Base-by-base conservation (phyloP, 2,888 invertebrate genomes). In the Alentia gelatinosa region DNA sequence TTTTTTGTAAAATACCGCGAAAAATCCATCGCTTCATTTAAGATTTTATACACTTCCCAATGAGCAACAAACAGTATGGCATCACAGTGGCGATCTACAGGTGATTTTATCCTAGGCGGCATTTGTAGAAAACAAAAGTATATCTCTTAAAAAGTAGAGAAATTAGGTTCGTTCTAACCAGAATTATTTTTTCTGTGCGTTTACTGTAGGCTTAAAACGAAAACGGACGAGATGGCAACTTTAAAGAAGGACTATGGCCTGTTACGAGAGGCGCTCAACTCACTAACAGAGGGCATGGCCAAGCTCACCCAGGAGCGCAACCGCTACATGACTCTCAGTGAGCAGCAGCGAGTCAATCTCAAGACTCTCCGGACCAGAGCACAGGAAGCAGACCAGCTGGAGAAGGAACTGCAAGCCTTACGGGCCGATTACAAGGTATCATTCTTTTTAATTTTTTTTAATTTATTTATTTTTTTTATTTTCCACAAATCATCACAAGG, bases 371-470 rank as follows among this genome's bases (percentile, higher is more conserved):
- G 86, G 26, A 15, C 86, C 15, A 30, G 42, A 30, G 42, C 86
- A 30, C 30, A 33, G 0, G 26, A 26, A 0, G 50, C 42, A 5
- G 47, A 86, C 15, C 33, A 86, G 26, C 50, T 86, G 4, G 86
- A 86, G 35, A 15, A 47, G 26, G 86, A 86, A 7, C 47, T 86
- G 42, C 30, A 86, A 26, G 30, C 12, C 26, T 30, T 86, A 12
- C 86, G 42, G 30, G 47, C 42, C n/a, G 50, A 86, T 5, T 47
- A 86, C 86, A 42, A 86, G 50, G 86, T 86, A 86, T 3, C 7
- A 47, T 47, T 7, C 19, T n/a, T n/a, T 12, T 50, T 12, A 15
- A 19, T 50, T 50, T 50, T 50, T 50, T 50, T 19, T 50, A 12
- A 50, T n/a, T n/a, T n/a, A n/a, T n/a, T n/a, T n/a, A n/a, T n/a